Base-by-base conservation (phyloP, 2,797 vertebrate species). In the Cynodonichthys magdalenae region DNA sequence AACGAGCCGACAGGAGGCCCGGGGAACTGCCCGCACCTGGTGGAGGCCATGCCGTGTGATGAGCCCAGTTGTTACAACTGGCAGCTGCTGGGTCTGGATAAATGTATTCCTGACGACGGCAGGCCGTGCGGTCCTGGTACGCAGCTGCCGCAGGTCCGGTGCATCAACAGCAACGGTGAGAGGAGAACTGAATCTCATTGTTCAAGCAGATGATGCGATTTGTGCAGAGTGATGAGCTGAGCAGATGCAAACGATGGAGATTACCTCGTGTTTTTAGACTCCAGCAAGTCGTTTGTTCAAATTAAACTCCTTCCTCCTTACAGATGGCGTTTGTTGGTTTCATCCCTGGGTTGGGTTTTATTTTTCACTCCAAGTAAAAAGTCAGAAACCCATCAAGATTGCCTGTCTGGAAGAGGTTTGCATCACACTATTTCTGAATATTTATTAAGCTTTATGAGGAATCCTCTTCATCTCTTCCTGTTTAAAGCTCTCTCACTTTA, bases 1-100 rank as follows among this genome's bases (percentile, higher is more conserved):
- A 98, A 94, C 55, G 90, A 95, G 76, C 96, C 97, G 0, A 95
- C 95, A 0, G 96, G 96, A 15, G 93, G 92, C 0, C 92, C 92
- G 0, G 95, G 95, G 17, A 96, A 90, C 91, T 99, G 98, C 70
- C 96, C 97, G 1, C 96, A 99, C 81, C 92, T 98, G 50, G 85
- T 95, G 85, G 98, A 99, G 92, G 96, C 96, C 41, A 92, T 98
- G 69, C 96, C 97, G 0, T 99, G 98, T 60, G 98, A 99, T 4
- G 96, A 98, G 36, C 97, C 98, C 11, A 92, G 90, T 15, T 99
- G 98, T 74, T 96, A 93, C 5, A 87, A 92, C 50, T 99, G 98
- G 98, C 92, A 87, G 47, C 86, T 95, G 39, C 64, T 88, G 6
- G 82, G 90, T 34, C 86, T 98, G 27, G 95, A 95, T 34, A 90